Percentiles rank a stretch among this genome's conserved stretches.
phyloP scores from a whole-genome alignment of 2,888 invertebrate species.

The Mesorhabditis spiculigera region DNA sequence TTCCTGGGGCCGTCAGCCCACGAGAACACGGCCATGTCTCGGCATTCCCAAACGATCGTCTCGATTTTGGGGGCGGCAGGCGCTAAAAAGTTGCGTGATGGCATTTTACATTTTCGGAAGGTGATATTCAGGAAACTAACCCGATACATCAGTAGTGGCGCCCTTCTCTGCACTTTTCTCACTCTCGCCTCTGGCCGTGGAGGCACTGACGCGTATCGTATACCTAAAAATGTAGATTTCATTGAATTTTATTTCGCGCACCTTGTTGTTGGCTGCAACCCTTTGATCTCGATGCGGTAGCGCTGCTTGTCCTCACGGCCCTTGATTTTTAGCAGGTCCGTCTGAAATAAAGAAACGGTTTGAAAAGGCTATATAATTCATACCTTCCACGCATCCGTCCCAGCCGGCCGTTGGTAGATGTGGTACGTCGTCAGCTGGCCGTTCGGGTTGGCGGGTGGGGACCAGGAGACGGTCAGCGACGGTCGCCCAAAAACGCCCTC shows the following conservation, averaged over 20 bases:
- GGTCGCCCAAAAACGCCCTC: slow-evolving; percentile 30
- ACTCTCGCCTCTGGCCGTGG: slow-evolving; percentile 51
- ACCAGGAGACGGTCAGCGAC: slow-evolving; percentile 27
- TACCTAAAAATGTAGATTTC: slow-evolving; percentile 19
- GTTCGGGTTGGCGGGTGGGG: slow-evolving; percentile 14
- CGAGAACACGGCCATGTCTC: background rate
- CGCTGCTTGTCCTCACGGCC: slow-evolving; percentile 5
- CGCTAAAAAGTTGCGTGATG: slow-evolving; percentile 10
- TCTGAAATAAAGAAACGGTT: background rate
- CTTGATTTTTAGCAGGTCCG: background rate
- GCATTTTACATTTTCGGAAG: background rate
- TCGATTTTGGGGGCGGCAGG: slow-evolving; percentile 27
- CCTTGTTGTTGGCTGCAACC: background rate
- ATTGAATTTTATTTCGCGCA: background rate
- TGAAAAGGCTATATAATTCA: background rate
- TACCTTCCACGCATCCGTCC: background rate
- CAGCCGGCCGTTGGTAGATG: slow-evolving; percentile 25
- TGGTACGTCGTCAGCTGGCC: slow-evolving; percentile 24
- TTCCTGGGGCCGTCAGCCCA: background rate
- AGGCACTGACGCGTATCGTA: slow-evolving; percentile 43
- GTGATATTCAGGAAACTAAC: slow-evolving; percentile 11
- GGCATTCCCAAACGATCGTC: slow-evolving; percentile 27
- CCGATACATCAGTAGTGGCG: slow-evolving; percentile 30
- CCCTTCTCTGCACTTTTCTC: slow-evolving; percentile 38
- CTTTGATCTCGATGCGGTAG: slow-evolving; percentile 1